phyloP scores from a whole-genome alignment of 2,113 vertebrate species.

The Apodemus speciosus region DNA sequence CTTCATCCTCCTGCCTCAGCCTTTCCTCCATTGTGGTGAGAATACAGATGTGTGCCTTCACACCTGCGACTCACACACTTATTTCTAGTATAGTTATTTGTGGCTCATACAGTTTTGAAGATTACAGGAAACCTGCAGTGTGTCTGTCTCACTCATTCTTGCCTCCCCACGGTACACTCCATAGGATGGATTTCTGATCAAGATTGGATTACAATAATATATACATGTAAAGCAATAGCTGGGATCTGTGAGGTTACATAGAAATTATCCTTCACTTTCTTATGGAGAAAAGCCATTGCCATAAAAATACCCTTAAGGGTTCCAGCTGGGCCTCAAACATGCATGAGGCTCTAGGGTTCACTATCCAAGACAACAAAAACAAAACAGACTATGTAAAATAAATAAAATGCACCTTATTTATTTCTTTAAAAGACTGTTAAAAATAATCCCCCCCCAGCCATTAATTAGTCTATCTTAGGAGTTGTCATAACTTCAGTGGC shows the following conservation, averaged over 20 bases:
- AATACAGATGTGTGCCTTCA: neutral
- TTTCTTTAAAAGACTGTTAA: too few species aligned
- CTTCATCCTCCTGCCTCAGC: neutral
- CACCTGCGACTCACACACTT: neutral
- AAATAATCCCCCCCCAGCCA: too few species aligned
- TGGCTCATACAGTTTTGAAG: neutral
- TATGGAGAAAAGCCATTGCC: conserved; percentile 23
- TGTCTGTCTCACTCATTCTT: conserved; percentile 24
- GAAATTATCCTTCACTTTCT: conserved; percentile 34
- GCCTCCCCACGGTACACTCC: neutral
- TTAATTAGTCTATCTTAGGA: neutral
- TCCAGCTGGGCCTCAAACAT: neutral
- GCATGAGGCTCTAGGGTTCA: neutral
- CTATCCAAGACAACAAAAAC: neutral
- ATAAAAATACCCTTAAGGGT: neutral
- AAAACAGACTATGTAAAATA: neutral
- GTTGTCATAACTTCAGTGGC: conserved; percentile 32
- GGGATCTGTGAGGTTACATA: neutral
- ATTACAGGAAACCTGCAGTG: conserved; percentile 44
- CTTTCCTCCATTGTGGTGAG: neutral
- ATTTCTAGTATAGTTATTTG: conserved; percentile 12
- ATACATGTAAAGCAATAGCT: neutral
- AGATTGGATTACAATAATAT: neutral
- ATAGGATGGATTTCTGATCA: conserved; percentile 11
- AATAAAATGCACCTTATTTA: neutral